Evolutionary conservation across 2,888 invertebrate genomes (phyloP), one percentile per base, ranked within the genome.

Genomic region (Plebejus argus): DNA sequence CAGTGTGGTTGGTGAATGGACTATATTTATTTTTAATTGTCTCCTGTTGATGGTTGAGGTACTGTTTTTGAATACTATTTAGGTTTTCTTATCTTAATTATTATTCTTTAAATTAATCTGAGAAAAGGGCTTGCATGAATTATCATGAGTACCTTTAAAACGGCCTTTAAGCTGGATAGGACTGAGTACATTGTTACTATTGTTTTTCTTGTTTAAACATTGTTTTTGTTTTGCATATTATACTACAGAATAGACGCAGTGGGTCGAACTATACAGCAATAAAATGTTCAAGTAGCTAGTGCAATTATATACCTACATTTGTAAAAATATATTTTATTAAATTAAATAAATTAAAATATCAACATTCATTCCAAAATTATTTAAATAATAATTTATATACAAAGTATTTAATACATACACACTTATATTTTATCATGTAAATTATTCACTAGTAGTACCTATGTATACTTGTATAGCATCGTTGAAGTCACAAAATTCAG

Each of bases 361-460:
- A 72, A 71, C n/a, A 45, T 74, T 74, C 74, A 49, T 74, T 74
- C 74, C 74, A 53, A 74, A 53, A 74, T 53, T 28, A 28, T 74
- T 72, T 20, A 72, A 74, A 49, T 74, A 28, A 74, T 49, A 74
- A 72, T 74, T 72, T 72, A 72, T 72, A 53, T 74, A 74, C 74
- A 74, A 72, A 74, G 7, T 74, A 74, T 74, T 74, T 74, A 74
- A n/a, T 49, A 74, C 49, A 74, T 20, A 20, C 28, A 66, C 61
- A 61, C 61, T 61, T 61, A 74, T 45, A 20, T 35, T 53, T 15
- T 53, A 74, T 28, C 74, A 12, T 66, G 23, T 49, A 53, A 74
- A 71, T 49, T 74, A 49, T 74, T 72, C 35, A 45, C 20, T 3
- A 72, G 45, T 74, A 74, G 74, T 72, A 23, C 20, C n/a, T n/a